These are phyloP conservation scores for Peromyscus maniculatus DNA, from an alignment of 2,113 vertebrate species.

Conservation along the genomic window DNA sequence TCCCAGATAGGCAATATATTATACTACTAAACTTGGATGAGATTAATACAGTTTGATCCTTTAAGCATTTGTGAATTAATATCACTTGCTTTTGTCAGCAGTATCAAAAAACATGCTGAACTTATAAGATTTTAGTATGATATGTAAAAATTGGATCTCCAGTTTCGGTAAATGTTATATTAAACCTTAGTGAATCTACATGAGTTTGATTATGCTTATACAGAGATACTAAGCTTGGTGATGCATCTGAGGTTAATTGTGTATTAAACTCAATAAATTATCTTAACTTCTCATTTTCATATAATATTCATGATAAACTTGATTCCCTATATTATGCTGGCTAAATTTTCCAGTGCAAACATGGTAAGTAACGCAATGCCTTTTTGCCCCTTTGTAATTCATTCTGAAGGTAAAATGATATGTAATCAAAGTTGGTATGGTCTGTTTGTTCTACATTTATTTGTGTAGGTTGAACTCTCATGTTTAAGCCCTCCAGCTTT, in stretches of 20 bases:
- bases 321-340: background rate
- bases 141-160: constrained; percentile 61
- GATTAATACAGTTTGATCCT: constrained; percentile 42
- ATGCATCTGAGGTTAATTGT: constrained; percentile 57
- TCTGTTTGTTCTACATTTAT: constrained; percentile 7
- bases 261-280: constrained; percentile 56
- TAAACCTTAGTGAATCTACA: constrained; percentile 40
- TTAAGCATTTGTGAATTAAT: constrained; percentile 61
- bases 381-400: constrained; percentile 12
- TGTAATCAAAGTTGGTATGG: background rate
- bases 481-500: background rate
- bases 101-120: constrained; percentile 16
- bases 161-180: constrained; percentile 6
- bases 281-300: constrained; percentile 64
- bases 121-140: background rate
- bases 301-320: background rate
- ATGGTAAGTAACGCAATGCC: background rate
- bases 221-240: background rate
- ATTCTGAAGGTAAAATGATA: constrained; percentile 26
- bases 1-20: constrained; percentile 35
- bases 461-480: background rate
- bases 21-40: constrained; percentile 18
- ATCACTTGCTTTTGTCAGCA: constrained; percentile 33
- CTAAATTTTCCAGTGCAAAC: constrained; percentile 21
- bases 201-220: constrained; percentile 19